Evolutionary conservation across 37 sponge, comb jelly and placozoan species (phyloP), one percentile per base, ranked within the genome.

Genomic region (Hexactinellida sp.): DNA sequence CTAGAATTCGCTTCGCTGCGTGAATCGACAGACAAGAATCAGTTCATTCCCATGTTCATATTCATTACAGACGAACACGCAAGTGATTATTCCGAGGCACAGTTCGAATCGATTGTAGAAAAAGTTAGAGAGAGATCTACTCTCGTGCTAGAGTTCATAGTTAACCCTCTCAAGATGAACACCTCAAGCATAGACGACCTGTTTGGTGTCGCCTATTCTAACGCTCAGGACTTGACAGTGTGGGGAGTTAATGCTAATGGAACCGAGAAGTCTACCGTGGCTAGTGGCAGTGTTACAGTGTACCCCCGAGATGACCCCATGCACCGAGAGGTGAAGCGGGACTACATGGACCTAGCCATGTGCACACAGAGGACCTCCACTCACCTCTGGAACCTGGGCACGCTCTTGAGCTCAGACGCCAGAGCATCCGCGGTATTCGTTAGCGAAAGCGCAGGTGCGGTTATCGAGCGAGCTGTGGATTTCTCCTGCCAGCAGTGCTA

Each of bases 271-370:
- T 63, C 76, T 21, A 63, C 76, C 5, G 34, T 28, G 13, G 76
- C 76, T 32, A 63, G 21, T 63, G 76, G 76, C 19, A 63, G 76
- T 63, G 76, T 63, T 21, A 7, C 3, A n/a, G 30, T n/a, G 13
- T 63, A 63, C 13, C 76, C 30, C 13, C 25, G 76, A 63, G 25
- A 32, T 32, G 13, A n/a, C 5, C 13, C 13, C 16, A 9, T 19
- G 52, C 32, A 23, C 34, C 76, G 76, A 32, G 25, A 63, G 5
- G 30, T 63, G 3, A 63, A 63, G 30, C 76, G 76, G 5, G 28
- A 63, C 76, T 63, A 63, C 76, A 63, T 63, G 28, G 76, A 63
- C 34, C 30, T 63, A 63, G 76, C 76, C 5, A 32, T 63, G 76
- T 63, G 76, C 13, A 63, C 76, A n/a, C 76, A 63, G 76, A 63